Conservation (phyloP, 2,888 invertebrate species). For the Eugnorisma glareosa region DNA sequence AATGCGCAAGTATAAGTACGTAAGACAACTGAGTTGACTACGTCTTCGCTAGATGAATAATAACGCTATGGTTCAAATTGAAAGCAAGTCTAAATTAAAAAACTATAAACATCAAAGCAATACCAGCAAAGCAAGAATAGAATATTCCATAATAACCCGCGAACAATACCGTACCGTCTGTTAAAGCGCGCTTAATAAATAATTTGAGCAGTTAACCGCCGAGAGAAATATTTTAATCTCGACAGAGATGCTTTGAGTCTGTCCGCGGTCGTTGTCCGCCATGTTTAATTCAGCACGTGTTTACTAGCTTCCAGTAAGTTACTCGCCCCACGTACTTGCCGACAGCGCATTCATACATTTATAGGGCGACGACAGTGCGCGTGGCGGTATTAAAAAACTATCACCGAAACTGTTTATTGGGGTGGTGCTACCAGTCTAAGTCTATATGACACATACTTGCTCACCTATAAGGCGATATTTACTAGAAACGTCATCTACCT, state of each 20-base stretch:
- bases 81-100: slow-evolving; percentile 9
- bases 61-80: not conserved
- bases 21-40: not conserved
- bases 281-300: slow-evolving; percentile 82
- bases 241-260: slow-evolving; percentile 82
- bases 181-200: slow-evolving; percentile 83
- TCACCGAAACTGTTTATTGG: slow-evolving; percentile 49
- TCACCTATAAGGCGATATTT: not conserved
- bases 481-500: not conserved
- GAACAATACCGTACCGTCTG: slow-evolving; percentile 71
- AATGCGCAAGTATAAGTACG: not conserved
- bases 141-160: slow-evolving; percentile 66
- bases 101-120: slow-evolving; percentile 40
- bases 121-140: slow-evolving; percentile 52
- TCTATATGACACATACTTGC: slow-evolving; percentile 8
- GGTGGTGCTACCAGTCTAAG: slow-evolving; percentile 34
- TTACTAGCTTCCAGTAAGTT: slow-evolving; percentile 76
- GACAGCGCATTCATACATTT: slow-evolving; percentile 58
- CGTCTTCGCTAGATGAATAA: not conserved
- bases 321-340: slow-evolving; percentile 64
- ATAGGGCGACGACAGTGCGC: slow-evolving; percentile 65
- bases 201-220: slow-evolving; percentile 84
- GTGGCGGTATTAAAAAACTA: slow-evolving; percentile 60
- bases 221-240: slow-evolving; percentile 88
- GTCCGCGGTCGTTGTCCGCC: slow-evolving; percentile 79